Percentiles rank a stretch among this genome's conserved stretches.
These are phyloP conservation scores for Plagiodera versicolora DNA, from an alignment of 2,888 invertebrate genomes.

Conservation along the genomic window DNA sequence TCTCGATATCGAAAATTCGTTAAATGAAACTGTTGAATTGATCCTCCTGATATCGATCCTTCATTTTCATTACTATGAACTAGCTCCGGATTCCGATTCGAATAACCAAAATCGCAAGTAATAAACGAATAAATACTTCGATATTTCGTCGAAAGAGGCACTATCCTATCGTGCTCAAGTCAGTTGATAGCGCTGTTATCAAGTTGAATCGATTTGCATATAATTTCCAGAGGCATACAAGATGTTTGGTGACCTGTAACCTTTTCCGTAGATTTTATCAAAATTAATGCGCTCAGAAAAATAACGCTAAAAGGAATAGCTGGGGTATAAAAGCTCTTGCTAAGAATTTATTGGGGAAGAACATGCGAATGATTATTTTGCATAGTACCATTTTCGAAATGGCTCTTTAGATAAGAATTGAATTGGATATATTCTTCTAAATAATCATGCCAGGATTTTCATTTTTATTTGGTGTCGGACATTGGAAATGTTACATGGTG, in stretches of 20 bases:
- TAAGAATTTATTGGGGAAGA: slow-evolving; percentile 19
- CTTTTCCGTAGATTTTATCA: slow-evolving; percentile 35
- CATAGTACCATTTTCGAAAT: background rate
- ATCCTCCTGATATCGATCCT: too few relatives aligned
- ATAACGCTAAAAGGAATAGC: slow-evolving; percentile 9
- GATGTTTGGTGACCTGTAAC: slow-evolving; percentile 27
- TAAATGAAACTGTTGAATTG: too few relatives aligned
- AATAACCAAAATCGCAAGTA: too few relatives aligned
- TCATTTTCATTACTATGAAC: too few relatives aligned
- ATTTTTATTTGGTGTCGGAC: too few relatives aligned
- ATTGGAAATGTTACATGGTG: too few relatives aligned
- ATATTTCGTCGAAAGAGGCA: background rate
- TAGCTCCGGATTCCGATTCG: too few relatives aligned
- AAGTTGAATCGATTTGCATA: slow-evolving; percentile 21
- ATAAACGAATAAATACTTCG: too few relatives aligned
- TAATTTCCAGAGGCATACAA: slow-evolving; percentile 19
- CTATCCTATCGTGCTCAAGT: slow-evolving; percentile 16
- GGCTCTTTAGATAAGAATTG: background rate
- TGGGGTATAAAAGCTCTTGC: slow-evolving; percentile 14
- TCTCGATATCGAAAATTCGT: too few relatives aligned
- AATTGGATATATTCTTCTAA: background rate
- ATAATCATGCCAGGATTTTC: too few relatives aligned
- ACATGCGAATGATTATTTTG: slow-evolving; percentile 18
- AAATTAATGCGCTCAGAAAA: slow-evolving; percentile 36
- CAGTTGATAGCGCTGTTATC: slow-evolving; percentile 21